phyloP scores from a whole-genome alignment of 2,888 invertebrate species.

The Rhagophthalmus giganteus region DNA sequence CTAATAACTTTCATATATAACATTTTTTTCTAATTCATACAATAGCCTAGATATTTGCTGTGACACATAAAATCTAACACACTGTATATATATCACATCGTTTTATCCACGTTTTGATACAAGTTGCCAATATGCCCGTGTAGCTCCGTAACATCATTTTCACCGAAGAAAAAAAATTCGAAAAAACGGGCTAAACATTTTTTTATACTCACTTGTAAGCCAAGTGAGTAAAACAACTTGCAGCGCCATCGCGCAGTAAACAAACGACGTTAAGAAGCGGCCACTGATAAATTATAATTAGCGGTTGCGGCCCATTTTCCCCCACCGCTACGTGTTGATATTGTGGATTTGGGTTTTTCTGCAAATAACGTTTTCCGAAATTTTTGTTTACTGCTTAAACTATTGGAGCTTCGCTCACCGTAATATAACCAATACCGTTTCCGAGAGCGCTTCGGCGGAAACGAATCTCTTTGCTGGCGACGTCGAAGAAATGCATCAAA shows the following conservation, averaged over 20 bases:
- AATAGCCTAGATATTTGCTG: too few species aligned
- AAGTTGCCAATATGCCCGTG: too few species aligned
- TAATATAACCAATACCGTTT: constrained; percentile 78
- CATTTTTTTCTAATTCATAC: too few species aligned
- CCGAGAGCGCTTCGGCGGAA: constrained; percentile 77
- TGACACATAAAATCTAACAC: too few species aligned
- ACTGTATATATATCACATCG: too few species aligned
- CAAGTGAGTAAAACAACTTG: constrained; percentile 70
- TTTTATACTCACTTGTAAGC: constrained; percentile 77
- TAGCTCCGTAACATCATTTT: too few species aligned
- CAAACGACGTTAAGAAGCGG: constrained; percentile 76
- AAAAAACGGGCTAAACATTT: too few species aligned
- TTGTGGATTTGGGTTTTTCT: constrained; percentile 66
- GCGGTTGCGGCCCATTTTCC: constrained; percentile 71
- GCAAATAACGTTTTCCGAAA: too few species aligned
- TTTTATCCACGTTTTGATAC: too few species aligned
- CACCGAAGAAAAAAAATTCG: too few species aligned
- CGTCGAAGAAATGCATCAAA: constrained; percentile 74
- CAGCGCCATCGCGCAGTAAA: constrained; percentile 77
- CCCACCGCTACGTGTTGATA: constrained; percentile 78
- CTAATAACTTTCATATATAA: too few species aligned
- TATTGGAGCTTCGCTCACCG: constrained; percentile 58
- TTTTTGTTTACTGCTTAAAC: too few species aligned
- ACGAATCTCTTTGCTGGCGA: constrained; percentile 65
- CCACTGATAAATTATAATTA: constrained; percentile 83